phyloP scores from a whole-genome alignment of 2,113 vertebrate genomes.

The Chinchilla lanigera region DNA sequence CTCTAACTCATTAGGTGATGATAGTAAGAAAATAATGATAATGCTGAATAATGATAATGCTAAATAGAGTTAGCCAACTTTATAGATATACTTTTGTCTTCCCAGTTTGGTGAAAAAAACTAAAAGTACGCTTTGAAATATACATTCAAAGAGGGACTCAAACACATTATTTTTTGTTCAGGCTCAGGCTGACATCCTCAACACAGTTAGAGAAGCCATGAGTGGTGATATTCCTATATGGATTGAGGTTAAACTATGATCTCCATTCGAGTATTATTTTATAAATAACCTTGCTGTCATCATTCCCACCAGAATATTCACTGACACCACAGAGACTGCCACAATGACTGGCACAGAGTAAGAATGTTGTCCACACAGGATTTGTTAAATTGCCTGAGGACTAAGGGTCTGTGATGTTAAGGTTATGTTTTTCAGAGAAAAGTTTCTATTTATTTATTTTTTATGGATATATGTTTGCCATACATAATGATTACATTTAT shows the following conservation, averaged over 20 bases:
- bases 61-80: neutral
- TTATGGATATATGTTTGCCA: neutral
- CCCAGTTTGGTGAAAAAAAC: neutral
- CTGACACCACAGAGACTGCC: neutral
- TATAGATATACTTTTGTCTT: neutral
- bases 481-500: neutral
- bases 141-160: neutral
- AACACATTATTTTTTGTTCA: neutral
- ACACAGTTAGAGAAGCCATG: neutral
- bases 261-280: neutral
- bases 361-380: neutral
- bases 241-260: neutral
- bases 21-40: neutral
- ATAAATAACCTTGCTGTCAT: neutral
- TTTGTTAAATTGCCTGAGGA: neutral
- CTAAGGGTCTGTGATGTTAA: neutral
- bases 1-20: neutral
- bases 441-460: neutral
- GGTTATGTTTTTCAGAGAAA: neutral
- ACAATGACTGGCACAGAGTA: neutral
- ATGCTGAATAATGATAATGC: neutral
- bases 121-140: neutral
- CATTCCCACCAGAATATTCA: neutral
- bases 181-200: neutral
- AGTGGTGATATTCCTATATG: neutral